A percentile compares a stretch with the other conserved stretches of the same genome.
These are phyloP conservation scores for Lampris incognitus DNA, from an alignment of 2,113 vertebrate species.

Conservation along the genomic window DNA sequence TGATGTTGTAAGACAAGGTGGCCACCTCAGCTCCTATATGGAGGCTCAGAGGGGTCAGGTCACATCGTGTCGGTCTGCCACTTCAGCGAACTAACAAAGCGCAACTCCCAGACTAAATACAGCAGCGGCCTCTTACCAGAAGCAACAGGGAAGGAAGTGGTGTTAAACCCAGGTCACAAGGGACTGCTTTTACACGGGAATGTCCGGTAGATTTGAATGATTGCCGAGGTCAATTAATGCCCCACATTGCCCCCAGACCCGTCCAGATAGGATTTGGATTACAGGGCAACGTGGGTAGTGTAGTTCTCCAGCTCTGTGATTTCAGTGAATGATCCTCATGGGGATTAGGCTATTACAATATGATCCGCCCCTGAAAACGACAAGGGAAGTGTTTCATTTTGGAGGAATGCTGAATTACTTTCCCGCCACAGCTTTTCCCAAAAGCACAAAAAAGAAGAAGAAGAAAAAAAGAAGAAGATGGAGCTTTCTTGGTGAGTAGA, in stretches of 20 bases:
- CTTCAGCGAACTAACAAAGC: constrained; percentile 73
- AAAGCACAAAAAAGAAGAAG: not conserved
- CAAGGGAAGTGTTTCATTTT: constrained; percentile 73
- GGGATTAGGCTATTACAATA: constrained; percentile 43
- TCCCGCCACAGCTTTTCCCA: not conserved
- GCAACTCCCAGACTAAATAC: constrained; percentile 72
- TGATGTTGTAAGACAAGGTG: constrained; percentile 77
- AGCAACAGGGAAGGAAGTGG: constrained; percentile 29
- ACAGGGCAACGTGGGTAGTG: constrained; percentile 13
- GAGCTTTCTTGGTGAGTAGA: no score
- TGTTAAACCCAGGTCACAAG: constrained; percentile 40
- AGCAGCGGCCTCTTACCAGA: constrained; percentile 22
- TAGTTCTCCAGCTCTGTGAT: constrained; percentile 40
- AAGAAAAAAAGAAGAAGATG: not conserved
- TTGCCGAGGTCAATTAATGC: not conserved
- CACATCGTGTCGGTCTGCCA: constrained; percentile 67
- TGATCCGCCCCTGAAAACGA: constrained; percentile 34
- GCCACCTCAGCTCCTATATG: constrained; percentile 59
- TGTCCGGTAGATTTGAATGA: constrained; percentile 26
- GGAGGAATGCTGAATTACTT: constrained; percentile 12
- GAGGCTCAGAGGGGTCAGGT: constrained; percentile 61
- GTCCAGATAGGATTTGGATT: constrained; percentile 45
- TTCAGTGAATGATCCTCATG: constrained; percentile 21
- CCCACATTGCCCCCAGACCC: not conserved
- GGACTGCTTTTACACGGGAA: constrained; percentile 44